Evolutionary conservation across 1,140 invertebrate genomes (phyloP), one percentile per base, ranked within the genome.

Genomic region (Asobara japonica): DNA sequence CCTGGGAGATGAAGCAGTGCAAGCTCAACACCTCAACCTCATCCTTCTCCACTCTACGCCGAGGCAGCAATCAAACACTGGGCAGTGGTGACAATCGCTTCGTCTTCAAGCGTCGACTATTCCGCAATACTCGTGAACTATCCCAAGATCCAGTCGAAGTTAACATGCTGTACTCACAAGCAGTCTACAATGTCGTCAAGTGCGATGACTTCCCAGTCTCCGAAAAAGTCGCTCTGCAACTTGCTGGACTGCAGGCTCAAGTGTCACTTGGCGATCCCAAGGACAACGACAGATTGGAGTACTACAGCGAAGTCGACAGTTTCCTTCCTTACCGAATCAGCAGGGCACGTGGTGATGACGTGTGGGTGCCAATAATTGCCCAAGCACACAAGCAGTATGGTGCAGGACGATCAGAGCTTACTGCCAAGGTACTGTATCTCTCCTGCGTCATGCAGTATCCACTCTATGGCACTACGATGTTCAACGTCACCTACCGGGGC

Each of bases 371-470:
- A 13, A 95, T 95, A 76, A 90, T 96, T 61, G 93, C 94, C 5
- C 94, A 96, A 88, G 95, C 95, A 1, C 95, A 96, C 86, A 89
- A 92, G 20, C 94, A 96, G 82, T 98, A 98, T 82, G 97, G 97
- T 30, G 93, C 93, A 3, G 96, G 95, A 0, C 93, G 97, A 76
- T 93, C 94, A 5, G 96, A 97, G 81, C 83, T 98, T 27, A 95
- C 96, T 2, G 95, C 96, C 1, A 98, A 98, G 87, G 96, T 97
- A 7, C 90, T 98, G 76, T 98, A 98, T 84, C 87, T 98, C 56
- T 97, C 96, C 0, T 97, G 96, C 81, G 97, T 98, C 0, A 98
- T 98, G 95, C 97, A 98, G 86, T 98, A 97, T 85, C 96, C 97
- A 0, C 89, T 98, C 0, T 98, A 98, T 82, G 97, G 97, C 1